Evolutionary conservation across 1,140 invertebrate species (phyloP), one percentile per base, ranked within the genome.

Genomic region (Drosophila ficusphila): DNA sequence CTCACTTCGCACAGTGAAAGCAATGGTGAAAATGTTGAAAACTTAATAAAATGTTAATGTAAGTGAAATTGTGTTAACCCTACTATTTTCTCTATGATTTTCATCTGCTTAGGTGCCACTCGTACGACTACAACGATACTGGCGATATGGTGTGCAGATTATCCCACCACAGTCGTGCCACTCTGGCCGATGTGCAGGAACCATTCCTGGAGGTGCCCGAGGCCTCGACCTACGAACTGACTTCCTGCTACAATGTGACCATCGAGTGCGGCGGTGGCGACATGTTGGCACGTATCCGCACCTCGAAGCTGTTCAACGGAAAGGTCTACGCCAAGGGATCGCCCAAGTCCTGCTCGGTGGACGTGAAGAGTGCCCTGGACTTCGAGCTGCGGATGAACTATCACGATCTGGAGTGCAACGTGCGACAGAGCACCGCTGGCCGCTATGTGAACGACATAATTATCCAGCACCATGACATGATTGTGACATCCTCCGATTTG

Each of bases 301-400:
- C 97, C 4, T 97, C 96, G 53, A 97, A 97, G 91, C 93, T 98
- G 4, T 98, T 98, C 92, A 96, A 97, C 90, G 97, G 97, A 38
- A 98, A 98, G 92, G 96, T 98, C 44, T 98, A 98, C 92, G 97
- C 97, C 12, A 98, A 98, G 90, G 96, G 96, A 8, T 96, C 96
- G 71, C 97, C 97, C 12, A 97, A 97, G 90, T 97, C 96, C 1
- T 98, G 97, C 91, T 96, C 97, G 1, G 94, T 96, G 47, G 97
- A 98, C 90, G 95, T 98, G 3, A 95, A 95, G 74, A 95, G 95
- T 71, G 95, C 95, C 67, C 92, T 98, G 41, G 96, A 97, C 89
- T 98, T 98, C 90, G 96, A 97, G 91, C 92, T 98, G 31, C 94
- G 95, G 56, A 97, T 98, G 96, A 95, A 95, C n/a, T 98, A 97